A percentile compares a stretch with the other conserved stretches of the same genome.
Conservation (phyloP, 1,140 invertebrate species). For the Temnothorax curvispinosus region DNA sequence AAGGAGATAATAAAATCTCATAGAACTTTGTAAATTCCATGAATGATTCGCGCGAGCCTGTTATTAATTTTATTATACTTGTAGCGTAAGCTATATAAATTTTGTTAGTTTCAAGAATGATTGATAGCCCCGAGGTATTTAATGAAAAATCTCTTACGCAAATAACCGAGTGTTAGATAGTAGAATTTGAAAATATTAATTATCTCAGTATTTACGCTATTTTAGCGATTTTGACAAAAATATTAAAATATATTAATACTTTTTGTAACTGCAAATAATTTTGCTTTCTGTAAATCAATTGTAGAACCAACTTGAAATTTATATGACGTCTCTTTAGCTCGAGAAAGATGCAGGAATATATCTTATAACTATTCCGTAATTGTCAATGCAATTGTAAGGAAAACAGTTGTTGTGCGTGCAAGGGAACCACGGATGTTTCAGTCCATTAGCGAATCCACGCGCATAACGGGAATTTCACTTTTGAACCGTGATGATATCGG, state of each 20-base stretch:
- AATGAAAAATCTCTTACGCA: slow-evolving; percentile 37
- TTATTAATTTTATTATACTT: slow-evolving; percentile 47
- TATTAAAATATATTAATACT: slow-evolving; percentile 2
- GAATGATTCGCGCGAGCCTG: not conserved
- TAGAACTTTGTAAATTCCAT: slow-evolving; percentile 34
- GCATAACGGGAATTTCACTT: not conserved
- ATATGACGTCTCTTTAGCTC: not conserved
- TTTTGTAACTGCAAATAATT: too few relatives aligned
- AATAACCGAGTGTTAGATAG: slow-evolving; percentile 15
- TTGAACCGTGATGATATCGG: not conserved
- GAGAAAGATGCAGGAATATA: not conserved
- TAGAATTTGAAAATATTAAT: not conserved
- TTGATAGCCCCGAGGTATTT: slow-evolving; percentile 36
- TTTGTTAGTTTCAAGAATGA: slow-evolving; percentile 25
- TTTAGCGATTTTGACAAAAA: not conserved
- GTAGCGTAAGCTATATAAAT: slow-evolving; percentile 2
- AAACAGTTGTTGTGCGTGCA: not conserved
- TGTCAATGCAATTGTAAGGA: too few relatives aligned
- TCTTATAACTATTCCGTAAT: not conserved
- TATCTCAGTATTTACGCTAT: not conserved
- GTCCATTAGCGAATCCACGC: not conserved
- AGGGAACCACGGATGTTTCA: not conserved
- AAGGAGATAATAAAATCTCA: not conserved
- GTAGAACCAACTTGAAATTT: not conserved
- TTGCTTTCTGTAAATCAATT: not conserved